Percentiles rank a stretch among this genome's conserved stretches.
phyloP scores from a whole-genome alignment of 2,113 vertebrate species.

The Nanorana parkeri region DNA sequence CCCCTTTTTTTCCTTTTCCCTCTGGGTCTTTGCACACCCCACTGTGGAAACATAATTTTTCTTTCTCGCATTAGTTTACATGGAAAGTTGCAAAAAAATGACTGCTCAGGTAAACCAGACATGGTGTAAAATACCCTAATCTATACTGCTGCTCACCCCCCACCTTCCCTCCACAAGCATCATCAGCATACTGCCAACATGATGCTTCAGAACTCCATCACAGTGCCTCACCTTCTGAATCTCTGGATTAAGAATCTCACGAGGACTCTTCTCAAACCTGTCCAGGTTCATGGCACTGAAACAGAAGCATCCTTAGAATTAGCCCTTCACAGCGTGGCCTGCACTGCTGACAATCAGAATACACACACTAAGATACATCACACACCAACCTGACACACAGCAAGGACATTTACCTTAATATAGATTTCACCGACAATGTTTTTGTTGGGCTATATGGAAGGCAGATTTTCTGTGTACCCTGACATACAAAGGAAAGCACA shows the following conservation, averaged over 20 bases:
- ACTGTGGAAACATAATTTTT: too few relatives aligned
- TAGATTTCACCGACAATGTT: constrained; percentile 98
- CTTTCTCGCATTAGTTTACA: too few relatives aligned
- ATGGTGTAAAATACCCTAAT: too few relatives aligned
- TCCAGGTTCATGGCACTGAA: constrained; percentile 97
- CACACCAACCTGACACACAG: not conserved
- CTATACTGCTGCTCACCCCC: too few relatives aligned
- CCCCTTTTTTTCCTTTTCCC: too few relatives aligned
- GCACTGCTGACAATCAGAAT: not conserved
- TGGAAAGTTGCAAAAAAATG: too few relatives aligned
- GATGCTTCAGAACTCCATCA: too few relatives aligned
- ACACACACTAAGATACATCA: not conserved
- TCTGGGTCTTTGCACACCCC: too few relatives aligned
- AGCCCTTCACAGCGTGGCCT: not conserved
- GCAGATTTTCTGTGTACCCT: constrained; percentile 98
- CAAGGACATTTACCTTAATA: constrained; percentile 86
- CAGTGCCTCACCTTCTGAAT: constrained; percentile 90
- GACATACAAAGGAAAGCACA: constrained; percentile 56
- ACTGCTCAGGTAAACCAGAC: too few relatives aligned
- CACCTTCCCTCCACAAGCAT: too few relatives aligned
- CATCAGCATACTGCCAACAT: too few relatives aligned
- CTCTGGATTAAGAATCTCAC: constrained; percentile 95
- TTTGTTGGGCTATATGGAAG: constrained; percentile 98
- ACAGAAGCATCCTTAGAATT: constrained; percentile 17
- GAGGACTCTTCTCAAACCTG: constrained; percentile 94